Conservation (phyloP, 2,888 invertebrate genomes). For the Drosophila rellima region DNA sequence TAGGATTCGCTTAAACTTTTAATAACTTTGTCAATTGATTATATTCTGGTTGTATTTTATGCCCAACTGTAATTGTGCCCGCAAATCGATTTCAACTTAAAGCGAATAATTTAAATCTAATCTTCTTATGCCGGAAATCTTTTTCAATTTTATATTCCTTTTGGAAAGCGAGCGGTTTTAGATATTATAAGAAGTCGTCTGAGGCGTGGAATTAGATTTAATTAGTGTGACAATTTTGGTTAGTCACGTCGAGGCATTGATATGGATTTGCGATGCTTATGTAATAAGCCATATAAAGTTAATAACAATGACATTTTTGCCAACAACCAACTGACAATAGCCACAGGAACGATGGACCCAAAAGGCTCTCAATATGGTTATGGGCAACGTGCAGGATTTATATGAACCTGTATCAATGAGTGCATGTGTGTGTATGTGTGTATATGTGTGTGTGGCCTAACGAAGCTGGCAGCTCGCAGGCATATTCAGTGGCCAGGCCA, state of each 20-base stretch:
- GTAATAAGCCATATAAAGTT: slow-evolving; percentile 81
- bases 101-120: slow-evolving; percentile 36
- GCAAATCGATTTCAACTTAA: slow-evolving; percentile 57
- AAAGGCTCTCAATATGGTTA: slow-evolving; percentile 72
- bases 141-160: slow-evolving; percentile 1
- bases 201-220: slow-evolving; percentile 52
- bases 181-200: neutral
- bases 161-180: neutral
- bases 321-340: slow-evolving; percentile 41
- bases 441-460: slow-evolving; percentile 47
- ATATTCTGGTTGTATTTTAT: slow-evolving; percentile 25
- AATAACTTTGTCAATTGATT: slow-evolving; percentile 82
- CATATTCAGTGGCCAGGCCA: slow-evolving; percentile 35
- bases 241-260: slow-evolving; percentile 69
- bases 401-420: slow-evolving; percentile 48
- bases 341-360: slow-evolving; percentile 38
- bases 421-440: slow-evolving; percentile 12
- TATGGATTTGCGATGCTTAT: slow-evolving; percentile 75
- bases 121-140: slow-evolving; percentile 1
- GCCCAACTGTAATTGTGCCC: slow-evolving; percentile 35
- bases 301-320: slow-evolving; percentile 75
- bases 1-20: slow-evolving; percentile 70
- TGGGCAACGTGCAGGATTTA: slow-evolving; percentile 80
- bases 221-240: slow-evolving; percentile 61
- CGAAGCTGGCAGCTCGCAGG: slow-evolving; percentile 51